A percentile compares a stretch with the other conserved stretches of the same genome.
These are phyloP conservation scores for Coremacera marginata DNA, from an alignment of 2,888 invertebrate genomes.

Conservation along the genomic window DNA sequence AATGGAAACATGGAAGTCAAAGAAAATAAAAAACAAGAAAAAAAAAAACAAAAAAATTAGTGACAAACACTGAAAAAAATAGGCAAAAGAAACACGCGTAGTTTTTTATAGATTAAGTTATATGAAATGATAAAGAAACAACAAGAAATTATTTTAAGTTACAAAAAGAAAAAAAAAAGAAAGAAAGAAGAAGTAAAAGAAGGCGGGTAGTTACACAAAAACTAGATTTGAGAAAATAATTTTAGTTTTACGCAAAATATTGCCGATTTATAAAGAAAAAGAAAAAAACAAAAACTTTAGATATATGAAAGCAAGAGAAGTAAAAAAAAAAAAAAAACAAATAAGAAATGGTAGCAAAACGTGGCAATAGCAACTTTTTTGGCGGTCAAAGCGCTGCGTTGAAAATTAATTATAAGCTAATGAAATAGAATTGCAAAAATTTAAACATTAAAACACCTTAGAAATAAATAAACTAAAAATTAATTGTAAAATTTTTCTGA, in stretches of 20 bases:
- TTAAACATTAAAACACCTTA: neutral
- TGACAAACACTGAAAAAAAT: constrained; percentile 32
- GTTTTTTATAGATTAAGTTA: constrained; percentile 26
- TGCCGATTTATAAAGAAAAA: constrained; percentile 36
- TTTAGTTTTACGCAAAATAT: constrained; percentile 29
- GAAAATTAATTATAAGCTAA: constrained; percentile 9
- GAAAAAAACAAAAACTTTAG: constrained; percentile 45
- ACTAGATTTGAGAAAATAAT: constrained; percentile 38
- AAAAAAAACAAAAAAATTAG: constrained; percentile 8
- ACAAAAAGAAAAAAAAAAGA: constrained; percentile 43
- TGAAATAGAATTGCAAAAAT: neutral
- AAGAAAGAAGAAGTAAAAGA: constrained; percentile 31
- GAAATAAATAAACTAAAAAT: neutral
- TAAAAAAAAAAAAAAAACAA: constrained; percentile 39
- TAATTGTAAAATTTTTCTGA: constrained; percentile 1
- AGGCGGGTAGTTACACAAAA: constrained; percentile 41
- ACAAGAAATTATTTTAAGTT: constrained; percentile 42
- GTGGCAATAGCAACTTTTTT: constrained; percentile 22
- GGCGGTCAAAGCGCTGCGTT: constrained; percentile 2
- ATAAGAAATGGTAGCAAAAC: constrained; percentile 43
- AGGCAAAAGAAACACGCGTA: constrained; percentile 20
- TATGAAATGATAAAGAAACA: constrained; percentile 33
- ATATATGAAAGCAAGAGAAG: constrained; percentile 33
- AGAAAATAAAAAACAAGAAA: constrained; percentile 43
- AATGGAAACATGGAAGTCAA: constrained; percentile 39